Base-by-base conservation (phyloP, 2,113 vertebrate species). In the Baryphthengus martii region DNA sequence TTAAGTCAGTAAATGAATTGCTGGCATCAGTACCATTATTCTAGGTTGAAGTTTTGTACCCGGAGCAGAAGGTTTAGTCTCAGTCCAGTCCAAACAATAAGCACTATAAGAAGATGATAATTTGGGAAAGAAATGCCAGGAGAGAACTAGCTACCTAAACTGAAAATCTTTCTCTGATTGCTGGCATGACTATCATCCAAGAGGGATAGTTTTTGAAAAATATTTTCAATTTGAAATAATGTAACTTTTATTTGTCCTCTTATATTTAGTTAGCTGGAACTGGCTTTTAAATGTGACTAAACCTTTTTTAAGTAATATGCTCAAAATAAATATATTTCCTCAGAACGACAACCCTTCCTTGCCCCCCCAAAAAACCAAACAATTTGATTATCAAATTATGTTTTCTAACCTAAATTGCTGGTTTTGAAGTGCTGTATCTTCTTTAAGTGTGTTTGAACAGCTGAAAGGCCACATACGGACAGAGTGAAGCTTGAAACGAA, bases 341-440 rank as follows among this genome's bases (percentile, higher is more conserved):
- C 21, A 37, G 42, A 42, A 4, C 1, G 6, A 4, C 10, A 6
- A 7, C 2, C 8, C 3, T 45, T 55, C 52, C 28, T 9, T 14
- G 9, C 10, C 15, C 31, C 1, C 8, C 16, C 5, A 3, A 37
- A 67, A 25, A 29, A 5, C 37, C 28, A 25, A 45, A 55, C 11
- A 78, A 18, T 1, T 19, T 33, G 14, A 55, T 37, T 26, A 35
- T 33, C 3, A 78, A 19, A 49, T 70, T 20, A 8, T 15, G 50
- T 62, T 79, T 71, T 76, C 17, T 71, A 28, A 67, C 10, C 56
- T 31, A 53, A 85, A 50, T 9, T 45, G 11, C 8, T 55, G 10
- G 6, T 35, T 79, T 79, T 52, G 49, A 74, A 52, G 44, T 10
- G 37, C 10, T 39, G 11, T 71, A 31, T 68, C 24, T 53, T 47